Conservation (phyloP, 2,888 invertebrate species). For the Oscheius sp. region DNA sequence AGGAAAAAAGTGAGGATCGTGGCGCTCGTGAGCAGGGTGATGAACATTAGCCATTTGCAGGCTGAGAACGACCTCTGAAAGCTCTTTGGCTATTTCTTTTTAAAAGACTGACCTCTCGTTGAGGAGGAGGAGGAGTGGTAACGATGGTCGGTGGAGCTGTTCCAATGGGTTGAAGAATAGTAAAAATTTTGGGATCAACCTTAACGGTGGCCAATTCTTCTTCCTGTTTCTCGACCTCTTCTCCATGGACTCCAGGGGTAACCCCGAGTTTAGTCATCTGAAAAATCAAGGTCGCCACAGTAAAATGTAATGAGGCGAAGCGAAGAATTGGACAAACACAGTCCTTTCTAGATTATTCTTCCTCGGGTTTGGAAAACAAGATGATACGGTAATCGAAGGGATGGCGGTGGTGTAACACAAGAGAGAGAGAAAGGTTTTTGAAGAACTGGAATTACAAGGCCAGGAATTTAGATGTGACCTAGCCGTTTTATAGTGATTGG, state of each 20-base stretch:
- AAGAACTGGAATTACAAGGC: neutral
- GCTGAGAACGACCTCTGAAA: neutral
- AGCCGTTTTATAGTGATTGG: too few relatives aligned
- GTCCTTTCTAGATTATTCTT: neutral
- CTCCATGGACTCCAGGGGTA: constrained; percentile 45
- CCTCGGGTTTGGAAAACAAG: neutral
- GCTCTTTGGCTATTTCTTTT: neutral
- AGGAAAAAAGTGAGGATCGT: constrained; percentile 7
- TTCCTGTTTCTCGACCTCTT: constrained; percentile 29
- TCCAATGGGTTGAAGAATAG: constrained; percentile 44
- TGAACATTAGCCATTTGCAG: constrained; percentile 7
- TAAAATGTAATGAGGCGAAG: neutral
- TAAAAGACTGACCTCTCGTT: neutral
- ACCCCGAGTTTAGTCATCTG: constrained; percentile 53
- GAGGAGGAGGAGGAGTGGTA: neutral
- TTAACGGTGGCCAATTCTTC: constrained; percentile 42
- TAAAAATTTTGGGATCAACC: constrained; percentile 51
- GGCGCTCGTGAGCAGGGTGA: constrained; percentile 12
- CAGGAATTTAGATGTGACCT: neutral
- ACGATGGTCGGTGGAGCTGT: neutral
- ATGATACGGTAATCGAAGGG: neutral
- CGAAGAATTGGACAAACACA: neutral
- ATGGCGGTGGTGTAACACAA: neutral
- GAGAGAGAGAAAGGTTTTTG: neutral
- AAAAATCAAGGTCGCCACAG: neutral